Base-by-base conservation (phyloP, 2,888 invertebrate species). In the Dioctria rufipes region DNA sequence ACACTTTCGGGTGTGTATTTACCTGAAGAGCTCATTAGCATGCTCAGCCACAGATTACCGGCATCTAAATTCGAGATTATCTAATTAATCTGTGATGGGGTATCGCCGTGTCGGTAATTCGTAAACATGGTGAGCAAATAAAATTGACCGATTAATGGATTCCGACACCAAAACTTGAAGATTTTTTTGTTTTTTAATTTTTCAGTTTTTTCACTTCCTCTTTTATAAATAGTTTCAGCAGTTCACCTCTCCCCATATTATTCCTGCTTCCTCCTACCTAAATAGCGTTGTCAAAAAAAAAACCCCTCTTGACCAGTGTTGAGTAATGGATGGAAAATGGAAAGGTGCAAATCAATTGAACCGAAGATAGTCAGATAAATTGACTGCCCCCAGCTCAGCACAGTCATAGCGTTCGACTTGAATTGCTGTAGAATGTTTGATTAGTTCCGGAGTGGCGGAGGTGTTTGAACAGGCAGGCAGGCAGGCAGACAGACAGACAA, bases 1-100 rank as follows among this genome's bases (percentile, higher is more conserved):
- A 71, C 71, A 71, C 51, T 71, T 71, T 71, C 54, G 71, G 71
- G 71, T 71, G 71, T 71, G 71, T 71, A 71, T 71, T 71, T 71
- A 71, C 54, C 49, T 54, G 71, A 25, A 54, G 58, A 13, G 71
- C 71, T 71, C 71, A 71, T 71, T 71, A 71, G 71, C 71, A 71
- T 71, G 71, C 71, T 71, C 71, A 71, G 39, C 71, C 54, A 71
- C 71, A 71, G 71, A 71, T 71, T 71, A 54, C 71, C 49, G 51
- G 11, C 71, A 71, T 71, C 71, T 71, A 71, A 46, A 71, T 54
- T 42, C 54, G 71, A 71, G 71, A 71, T 71, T 71, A 71, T 71
- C 71, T 51, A 71, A 71, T 71, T 71, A 71, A 71, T 71, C 54
- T 25, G 39, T 54, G 71, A 71, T 71, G 42, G 25, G 25, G 71